phyloP scores from a whole-genome alignment of 2,888 invertebrate species.

The Trachelus stipa region DNA sequence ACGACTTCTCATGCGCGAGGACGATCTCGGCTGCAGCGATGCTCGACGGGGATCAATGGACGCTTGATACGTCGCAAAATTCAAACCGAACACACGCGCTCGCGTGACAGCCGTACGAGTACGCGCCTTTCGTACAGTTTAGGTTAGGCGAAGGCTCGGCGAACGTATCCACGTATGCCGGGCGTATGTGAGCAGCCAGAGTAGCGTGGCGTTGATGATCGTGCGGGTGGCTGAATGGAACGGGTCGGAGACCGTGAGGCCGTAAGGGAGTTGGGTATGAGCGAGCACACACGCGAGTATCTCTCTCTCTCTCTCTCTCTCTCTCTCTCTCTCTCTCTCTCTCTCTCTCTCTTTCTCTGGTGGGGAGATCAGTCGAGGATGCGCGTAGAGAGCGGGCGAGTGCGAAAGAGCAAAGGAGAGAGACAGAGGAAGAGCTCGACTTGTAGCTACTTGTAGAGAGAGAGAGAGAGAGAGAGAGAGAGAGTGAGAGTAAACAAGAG shows the following conservation, averaged over 20 bases:
- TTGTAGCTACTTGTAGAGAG: no score
- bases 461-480: no score
- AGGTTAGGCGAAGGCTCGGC: background rate
- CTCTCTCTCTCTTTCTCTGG: background rate
- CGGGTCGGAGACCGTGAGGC: background rate
- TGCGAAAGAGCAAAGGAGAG: background rate
- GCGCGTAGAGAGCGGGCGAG: background rate
- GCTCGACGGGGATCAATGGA: conserved; percentile 6
- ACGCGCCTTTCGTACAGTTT: conserved; percentile 5
- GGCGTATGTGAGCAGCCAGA: conserved; percentile 1
- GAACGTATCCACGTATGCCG: background rate
- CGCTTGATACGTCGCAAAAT: background rate
- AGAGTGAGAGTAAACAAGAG: background rate
- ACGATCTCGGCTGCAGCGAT: background rate
- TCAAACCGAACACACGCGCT: conserved; percentile 1
- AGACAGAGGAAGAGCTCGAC: conserved; percentile 7
- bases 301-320: no score
- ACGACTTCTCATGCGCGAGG: background rate
- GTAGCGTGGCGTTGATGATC: conserved; percentile 8
- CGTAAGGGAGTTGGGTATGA: background rate
- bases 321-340: no score
- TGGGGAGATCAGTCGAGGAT: background rate
- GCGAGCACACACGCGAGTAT: background rate
- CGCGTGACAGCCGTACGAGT: background rate
- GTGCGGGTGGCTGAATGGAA: conserved; percentile 13